phyloP scores from a whole-genome alignment of 2,113 vertebrate species.

The Neotragus pygmaeus region DNA sequence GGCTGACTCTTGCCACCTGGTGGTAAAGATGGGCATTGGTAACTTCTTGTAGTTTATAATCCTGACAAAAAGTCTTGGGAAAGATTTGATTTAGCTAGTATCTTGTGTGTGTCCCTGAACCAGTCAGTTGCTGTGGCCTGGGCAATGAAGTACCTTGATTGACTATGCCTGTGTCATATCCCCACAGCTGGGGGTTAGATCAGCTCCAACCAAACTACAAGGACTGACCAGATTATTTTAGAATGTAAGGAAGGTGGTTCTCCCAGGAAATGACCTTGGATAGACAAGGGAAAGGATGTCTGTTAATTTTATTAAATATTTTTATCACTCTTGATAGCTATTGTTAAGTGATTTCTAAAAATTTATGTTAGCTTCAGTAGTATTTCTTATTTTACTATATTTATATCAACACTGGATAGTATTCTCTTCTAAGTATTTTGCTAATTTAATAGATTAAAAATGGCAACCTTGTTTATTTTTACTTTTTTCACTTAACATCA shows the following conservation, averaged over 20 bases:
- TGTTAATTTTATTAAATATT: neutral
- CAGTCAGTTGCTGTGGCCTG: neutral
- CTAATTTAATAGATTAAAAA: conserved; percentile 19
- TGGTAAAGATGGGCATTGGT: conserved; percentile 12
- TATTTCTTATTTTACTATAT: conserved; percentile 11
- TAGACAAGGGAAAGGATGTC: neutral
- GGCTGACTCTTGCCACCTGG: conserved; percentile 43
- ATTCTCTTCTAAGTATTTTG: conserved; percentile 33
- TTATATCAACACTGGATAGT: neutral
- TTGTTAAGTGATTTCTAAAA: conserved; percentile 13
- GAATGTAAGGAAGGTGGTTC: neutral
- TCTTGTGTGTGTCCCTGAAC: neutral
- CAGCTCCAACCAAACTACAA: neutral
- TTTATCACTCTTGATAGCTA: neutral
- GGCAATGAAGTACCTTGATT: neutral
- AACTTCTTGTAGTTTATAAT: conserved; percentile 6
- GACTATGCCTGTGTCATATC: neutral
- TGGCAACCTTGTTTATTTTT: conserved; percentile 8
- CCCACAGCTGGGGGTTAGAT: neutral
- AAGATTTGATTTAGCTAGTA: neutral
- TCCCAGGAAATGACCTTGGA: neutral
- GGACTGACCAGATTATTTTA: neutral
- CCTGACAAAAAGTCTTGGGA: neutral
- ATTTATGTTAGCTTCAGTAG: neutral
- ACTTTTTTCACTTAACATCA: neutral